Base-by-base conservation (phyloP, 2,888 invertebrate genomes). In the Polymixis lichenea region DNA sequence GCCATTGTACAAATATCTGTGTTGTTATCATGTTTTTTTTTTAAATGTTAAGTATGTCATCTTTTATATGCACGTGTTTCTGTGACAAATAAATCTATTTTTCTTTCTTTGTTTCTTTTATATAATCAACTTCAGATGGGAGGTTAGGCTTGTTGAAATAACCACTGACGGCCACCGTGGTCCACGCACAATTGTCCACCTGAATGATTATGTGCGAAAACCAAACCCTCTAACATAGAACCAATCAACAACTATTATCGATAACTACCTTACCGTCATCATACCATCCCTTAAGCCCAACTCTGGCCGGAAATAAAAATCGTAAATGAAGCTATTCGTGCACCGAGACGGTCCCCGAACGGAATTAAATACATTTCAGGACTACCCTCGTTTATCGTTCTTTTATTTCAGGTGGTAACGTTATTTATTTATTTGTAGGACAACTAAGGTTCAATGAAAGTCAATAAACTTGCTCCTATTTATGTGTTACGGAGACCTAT, bases 311-410 rank as follows among this genome's bases (percentile, higher is more conserved):
- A 95, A 95, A 95, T 96, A 96, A 96, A 96, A 96, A 96, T 95
- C 95, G 96, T 96, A 96, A 96, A 96, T 96, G 96, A 96, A 96
- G 96, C 95, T 91, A 96, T 96, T 96, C 91, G 89, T 91, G 92
- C 93, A 90, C 92, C 87, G 92, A 91, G 93, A 92, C 94, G 93
- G 94, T 93, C 93, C 93, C 93, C 91, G 91, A 93, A 94, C 92
- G 93, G 94, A 94, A 95, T 96, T 96, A 96, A 96, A 94, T 95
- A 92, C 95, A 92, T 95, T 93, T 88, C 91, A 93, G 94, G 93
- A 93, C 91, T 90, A 90, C 91, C 91, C 91, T 89, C 94, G 92
- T 96, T 96, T 95, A 96, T 93, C 94, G 94, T 95, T 92, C 94
- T 95, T 96, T 96, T 96, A 96, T 95, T 95, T 96, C 95, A 96